phyloP scores from a whole-genome alignment of 1,140 invertebrate species.

The Pachyrhynchus sulphureomaculatus region DNA sequence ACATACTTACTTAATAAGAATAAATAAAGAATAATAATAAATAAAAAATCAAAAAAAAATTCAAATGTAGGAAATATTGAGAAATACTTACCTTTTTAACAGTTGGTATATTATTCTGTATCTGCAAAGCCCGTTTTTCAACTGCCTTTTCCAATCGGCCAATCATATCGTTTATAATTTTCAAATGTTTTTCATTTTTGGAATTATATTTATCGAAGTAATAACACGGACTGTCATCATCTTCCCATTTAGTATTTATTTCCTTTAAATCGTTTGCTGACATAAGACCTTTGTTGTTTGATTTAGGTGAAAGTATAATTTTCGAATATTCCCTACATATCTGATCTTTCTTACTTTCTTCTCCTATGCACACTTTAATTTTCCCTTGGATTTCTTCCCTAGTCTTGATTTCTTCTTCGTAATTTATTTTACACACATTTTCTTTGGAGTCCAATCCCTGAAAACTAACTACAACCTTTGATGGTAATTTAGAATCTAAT shows the following conservation, averaged over 20 bases:
- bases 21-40: no score
- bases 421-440: background rate
- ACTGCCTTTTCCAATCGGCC: slow-evolving; percentile 5
- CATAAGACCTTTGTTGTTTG: no score
- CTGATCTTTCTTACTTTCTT: background rate
- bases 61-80: background rate
- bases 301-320: no score
- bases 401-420: background rate
- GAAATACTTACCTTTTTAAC: slow-evolving; percentile 15
- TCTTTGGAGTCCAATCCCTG: background rate
- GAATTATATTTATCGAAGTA: slow-evolving; percentile 8
- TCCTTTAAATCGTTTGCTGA: no score
- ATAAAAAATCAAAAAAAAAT: background rate
- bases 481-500: background rate
- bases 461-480: background rate
- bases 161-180: slow-evolving; percentile 4
- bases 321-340: no score
- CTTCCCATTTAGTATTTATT: slow-evolving; percentile 4
- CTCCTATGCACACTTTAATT: background rate
- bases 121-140: slow-evolving; percentile 7
- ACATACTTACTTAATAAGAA: no score
- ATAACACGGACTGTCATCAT: slow-evolving; percentile 16
- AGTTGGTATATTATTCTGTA: slow-evolving; percentile 20
- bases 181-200: background rate
- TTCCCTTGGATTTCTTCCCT: background rate